Evolutionary conservation across 2,888 invertebrate genomes (phyloP), one percentile per base, ranked within the genome.

Genomic region (Dugesia japonica): DNA sequence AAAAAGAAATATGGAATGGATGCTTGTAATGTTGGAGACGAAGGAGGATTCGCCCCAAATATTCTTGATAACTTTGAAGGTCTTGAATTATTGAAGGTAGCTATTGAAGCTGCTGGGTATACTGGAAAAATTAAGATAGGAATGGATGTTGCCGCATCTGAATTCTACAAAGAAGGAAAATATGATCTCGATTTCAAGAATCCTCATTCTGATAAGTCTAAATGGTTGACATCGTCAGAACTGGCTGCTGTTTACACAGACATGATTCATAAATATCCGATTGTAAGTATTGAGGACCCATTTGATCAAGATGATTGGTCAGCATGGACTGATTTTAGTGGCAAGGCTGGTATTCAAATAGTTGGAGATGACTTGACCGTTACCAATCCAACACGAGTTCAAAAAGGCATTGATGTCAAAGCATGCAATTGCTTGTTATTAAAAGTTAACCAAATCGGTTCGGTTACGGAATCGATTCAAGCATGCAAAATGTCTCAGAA

Each of bases 161-260:
- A 98, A 86, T 97, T 98, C 88, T 91, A 87, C 88, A 84, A 83
- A 78, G 86, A 88, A 71, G 87, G 86, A 74, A 81, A 81, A 78
- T 98, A 98, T 84, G 95, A 98, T 85, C 87, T 98, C 85, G 95
- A 97, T 87, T 98, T 98, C 88, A 98, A 97, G 87, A 95, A 95
- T 85, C 90, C 91, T 31, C 88, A 90, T 77, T 92, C 92, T 56
- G 91, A 95, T 85, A 89, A 28, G 17, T 71, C 33, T 17, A n/a
- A 26, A 28, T 27, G 90, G 88, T 85, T 97, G 80, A 86, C 89
- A 26, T 89, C 92, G 0, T 91, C 91, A 78, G 89, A 92, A 82
- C 87, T 98, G 79, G 89, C 89, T 56, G 90, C 90, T 42, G 86
- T 97, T 77, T 98, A 98, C 86, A 88, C 90, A 82, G 90, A 90